Evolutionary conservation across 2,797 vertebrate species (phyloP).

Genomic region (Melanotaenia trifasciata): DNA sequence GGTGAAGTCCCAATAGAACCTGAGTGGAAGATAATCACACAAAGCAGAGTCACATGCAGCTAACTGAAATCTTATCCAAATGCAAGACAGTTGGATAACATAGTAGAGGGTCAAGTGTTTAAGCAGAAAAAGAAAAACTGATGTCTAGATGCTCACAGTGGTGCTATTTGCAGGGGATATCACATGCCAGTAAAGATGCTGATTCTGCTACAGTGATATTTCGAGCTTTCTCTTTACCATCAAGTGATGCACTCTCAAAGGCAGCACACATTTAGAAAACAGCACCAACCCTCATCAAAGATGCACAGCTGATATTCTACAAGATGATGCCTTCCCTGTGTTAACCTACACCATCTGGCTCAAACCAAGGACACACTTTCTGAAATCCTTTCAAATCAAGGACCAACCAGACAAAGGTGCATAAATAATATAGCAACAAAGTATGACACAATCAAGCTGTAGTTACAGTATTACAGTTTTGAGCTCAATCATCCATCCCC

Average conservation of each 20-base stretch:
- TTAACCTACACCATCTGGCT: constrained; percentile 8
- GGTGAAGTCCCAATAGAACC: constrained; percentile 99
- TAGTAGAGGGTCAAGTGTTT: neutral
- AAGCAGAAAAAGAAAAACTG: neutral
- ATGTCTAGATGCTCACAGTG: constrained; percentile 5
- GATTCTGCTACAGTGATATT: constrained; percentile 20
- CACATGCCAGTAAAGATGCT: constrained; percentile 29
- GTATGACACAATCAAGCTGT: neutral
- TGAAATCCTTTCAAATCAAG: constrained; percentile 25
- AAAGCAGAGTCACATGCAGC: too few species aligned
- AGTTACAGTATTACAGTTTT: neutral
- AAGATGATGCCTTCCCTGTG: neutral
- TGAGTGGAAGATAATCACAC: constrained; percentile 57
- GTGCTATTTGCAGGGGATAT: constrained; percentile 26
- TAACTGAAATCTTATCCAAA: neutral
- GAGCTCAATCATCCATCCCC: neutral
- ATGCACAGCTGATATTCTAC: neutral
- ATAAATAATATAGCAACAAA: neutral
- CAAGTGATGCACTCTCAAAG: neutral
- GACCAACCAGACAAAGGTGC: neutral
- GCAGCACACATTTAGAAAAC: neutral
- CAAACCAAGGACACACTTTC: constrained; percentile 54
- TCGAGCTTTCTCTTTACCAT: neutral
- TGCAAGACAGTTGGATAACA: neutral
- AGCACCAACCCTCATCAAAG: neutral